Evolutionary conservation across 2,113 vertebrate species (phyloP).

Genomic region (Nematolebias whitei): DNA sequence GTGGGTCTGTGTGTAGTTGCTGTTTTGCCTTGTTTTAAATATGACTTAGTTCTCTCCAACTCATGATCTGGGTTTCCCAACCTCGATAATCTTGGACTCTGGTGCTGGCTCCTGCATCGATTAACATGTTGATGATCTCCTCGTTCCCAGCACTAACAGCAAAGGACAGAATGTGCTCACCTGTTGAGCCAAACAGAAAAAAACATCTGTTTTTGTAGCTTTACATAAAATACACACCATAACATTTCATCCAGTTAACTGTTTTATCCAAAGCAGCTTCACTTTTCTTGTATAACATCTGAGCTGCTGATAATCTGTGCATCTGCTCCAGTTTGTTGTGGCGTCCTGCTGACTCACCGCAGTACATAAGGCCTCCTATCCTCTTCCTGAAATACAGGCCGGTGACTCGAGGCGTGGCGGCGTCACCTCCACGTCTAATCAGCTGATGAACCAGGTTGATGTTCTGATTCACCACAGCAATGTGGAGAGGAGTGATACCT

Average conservation of each 20-base stretch:
- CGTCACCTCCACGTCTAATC: conserved; percentile 84
- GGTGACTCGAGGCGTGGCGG: conserved; percentile 83
- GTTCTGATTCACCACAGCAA: conserved; percentile 92
- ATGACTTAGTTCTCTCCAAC: not conserved
- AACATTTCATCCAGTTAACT: no score
- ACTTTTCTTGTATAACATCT: not conserved
- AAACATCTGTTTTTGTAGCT: no score
- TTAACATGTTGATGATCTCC: conserved; percentile 87
- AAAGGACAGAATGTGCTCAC: conserved; percentile 93
- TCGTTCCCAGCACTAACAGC: conserved; percentile 90
- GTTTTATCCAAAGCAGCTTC: not conserved
- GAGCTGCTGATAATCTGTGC: conserved; percentile 62
- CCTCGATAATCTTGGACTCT: conserved; percentile 90
- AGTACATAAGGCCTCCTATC: conserved; percentile 79
- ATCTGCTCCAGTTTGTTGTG: not conserved
- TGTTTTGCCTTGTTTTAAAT: not conserved
- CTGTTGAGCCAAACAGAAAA: conserved; percentile 68
- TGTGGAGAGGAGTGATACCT: conserved; percentile 93
- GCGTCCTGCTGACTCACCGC: conserved; percentile 64
- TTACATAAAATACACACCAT: no score
- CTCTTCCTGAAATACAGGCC: conserved; percentile 88
- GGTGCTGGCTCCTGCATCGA: conserved; percentile 91
- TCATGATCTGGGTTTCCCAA: conserved; percentile 54
- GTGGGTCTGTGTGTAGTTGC: no score
- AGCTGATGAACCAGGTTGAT: conserved; percentile 84